Conservation (phyloP, 2,113 vertebrate species). For the Zootoca vivipara region DNA sequence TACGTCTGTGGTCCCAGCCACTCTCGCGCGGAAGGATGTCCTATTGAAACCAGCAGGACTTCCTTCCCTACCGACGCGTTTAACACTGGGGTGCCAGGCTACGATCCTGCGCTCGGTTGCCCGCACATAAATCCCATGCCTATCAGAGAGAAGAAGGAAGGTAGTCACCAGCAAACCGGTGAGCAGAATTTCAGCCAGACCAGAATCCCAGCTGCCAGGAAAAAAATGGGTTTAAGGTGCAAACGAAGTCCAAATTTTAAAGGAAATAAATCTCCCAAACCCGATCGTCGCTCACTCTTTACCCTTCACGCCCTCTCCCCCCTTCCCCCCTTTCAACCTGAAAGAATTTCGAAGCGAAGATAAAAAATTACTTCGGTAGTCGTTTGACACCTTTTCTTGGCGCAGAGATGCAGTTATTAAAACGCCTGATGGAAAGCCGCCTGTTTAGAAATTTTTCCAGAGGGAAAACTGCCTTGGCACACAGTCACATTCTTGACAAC, state of each 20-base stretch:
- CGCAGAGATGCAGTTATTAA: slow-evolving; percentile 45
- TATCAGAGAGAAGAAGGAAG: slow-evolving; percentile 58
- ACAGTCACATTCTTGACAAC: slow-evolving; percentile 52
- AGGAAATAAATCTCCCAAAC: slow-evolving; percentile 49
- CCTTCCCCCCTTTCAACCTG: not conserved
- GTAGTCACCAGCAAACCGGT: slow-evolving; percentile 26
- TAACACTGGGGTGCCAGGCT: not conserved
- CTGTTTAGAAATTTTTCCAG: slow-evolving; percentile 67
- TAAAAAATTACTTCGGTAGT: slow-evolving; percentile 55
- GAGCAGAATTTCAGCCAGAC: slow-evolving; percentile 17
- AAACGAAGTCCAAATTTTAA: slow-evolving; percentile 52
- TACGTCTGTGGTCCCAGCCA: not conserved
- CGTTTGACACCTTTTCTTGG: slow-evolving; percentile 72
- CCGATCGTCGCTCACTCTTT: not conserved
- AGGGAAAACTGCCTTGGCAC: slow-evolving; percentile 59
- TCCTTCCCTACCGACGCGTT: not conserved
- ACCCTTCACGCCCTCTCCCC: not conserved
- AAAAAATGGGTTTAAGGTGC: slow-evolving; percentile 43
- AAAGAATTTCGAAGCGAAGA: slow-evolving; percentile 64
- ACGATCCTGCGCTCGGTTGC: not conserved
- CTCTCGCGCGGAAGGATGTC: not conserved
- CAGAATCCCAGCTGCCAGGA: slow-evolving; percentile 2
- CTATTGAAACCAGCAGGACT: not conserved
- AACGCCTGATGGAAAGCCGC: slow-evolving; percentile 62
- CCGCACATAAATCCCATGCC: slow-evolving; percentile 37